Evolutionary conservation across 2,888 invertebrate species (phyloP).

Genomic region (Ctena decussata): DNA sequence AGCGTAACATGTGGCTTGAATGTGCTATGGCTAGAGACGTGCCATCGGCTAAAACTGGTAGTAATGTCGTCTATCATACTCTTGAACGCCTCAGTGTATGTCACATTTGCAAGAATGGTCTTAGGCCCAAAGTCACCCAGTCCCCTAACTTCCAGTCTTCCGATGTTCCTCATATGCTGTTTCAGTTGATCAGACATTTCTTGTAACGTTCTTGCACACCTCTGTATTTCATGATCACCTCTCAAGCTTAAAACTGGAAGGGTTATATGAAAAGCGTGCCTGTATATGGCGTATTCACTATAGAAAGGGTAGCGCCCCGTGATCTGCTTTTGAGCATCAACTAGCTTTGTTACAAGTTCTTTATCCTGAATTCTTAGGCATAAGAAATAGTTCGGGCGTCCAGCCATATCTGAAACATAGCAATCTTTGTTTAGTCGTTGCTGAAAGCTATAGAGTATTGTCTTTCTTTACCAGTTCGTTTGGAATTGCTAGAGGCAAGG

Average conservation of each 20-base stretch:
- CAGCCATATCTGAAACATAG: too few relatives aligned
- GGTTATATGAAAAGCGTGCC: conserved; percentile 85
- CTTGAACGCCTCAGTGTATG: conserved; percentile 80
- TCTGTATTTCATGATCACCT: conserved; percentile 72
- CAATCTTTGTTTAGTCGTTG: too few relatives aligned
- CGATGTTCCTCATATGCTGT: conserved; percentile 58
- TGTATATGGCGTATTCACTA: conserved; percentile 73
- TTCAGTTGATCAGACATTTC: conserved; percentile 67
- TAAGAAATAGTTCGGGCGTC: conserved; percentile 82
- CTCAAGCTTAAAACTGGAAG: conserved; percentile 85
- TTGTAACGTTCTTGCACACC: conserved; percentile 72
- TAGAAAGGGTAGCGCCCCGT: conserved; percentile 81
- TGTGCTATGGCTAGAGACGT: conserved; percentile 83
- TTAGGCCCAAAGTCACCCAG: conserved; percentile 85
- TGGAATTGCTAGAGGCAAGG: too few relatives aligned
- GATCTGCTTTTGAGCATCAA: conserved; percentile 81
- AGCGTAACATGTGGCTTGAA: conserved; percentile 86
- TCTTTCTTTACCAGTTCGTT: too few relatives aligned
- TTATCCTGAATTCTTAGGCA: conserved; percentile 83
- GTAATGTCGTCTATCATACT: conserved; percentile 79
- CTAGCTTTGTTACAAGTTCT: conserved; percentile 74
- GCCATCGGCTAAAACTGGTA: conserved; percentile 76
- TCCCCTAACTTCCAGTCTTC: conserved; percentile 77
- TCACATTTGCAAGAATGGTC: conserved; percentile 85
- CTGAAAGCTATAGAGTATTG: too few relatives aligned